Evolutionary conservation across 2,797 vertebrate genomes (phyloP), one percentile per base, ranked within the genome.

Genomic region (Trachops cirrhosus): DNA sequence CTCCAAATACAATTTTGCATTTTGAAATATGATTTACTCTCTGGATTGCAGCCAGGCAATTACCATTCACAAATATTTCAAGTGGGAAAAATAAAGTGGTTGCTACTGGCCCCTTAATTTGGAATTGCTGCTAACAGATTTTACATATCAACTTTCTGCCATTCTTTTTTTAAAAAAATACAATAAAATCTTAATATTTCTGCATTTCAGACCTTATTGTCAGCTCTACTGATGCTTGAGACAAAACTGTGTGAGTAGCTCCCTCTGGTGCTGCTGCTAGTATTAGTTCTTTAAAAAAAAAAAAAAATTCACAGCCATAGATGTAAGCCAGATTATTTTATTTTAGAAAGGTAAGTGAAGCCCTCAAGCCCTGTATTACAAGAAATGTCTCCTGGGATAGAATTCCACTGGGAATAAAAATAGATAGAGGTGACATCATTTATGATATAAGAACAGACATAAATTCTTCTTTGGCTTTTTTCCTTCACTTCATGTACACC

Each of bases 251-350:
- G 98, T 94, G 96, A 97, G 97, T 77, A 39, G 98, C 98, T 98
- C 98, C 98, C 98, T 98, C 98, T 98, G 98, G 98, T 98, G 98
- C 97, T 95, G 87, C 92, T 79, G 96, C 37, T 77, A 87, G 44
- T 1, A 32, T 57, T 68, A 57, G 87, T 98, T 48, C 46, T 26
- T 37, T n/a, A n/a, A n/a, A n/a, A n/a, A n/a, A n/a, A n/a, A n/a
- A n/a, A n/a, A n/a, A n/a, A n/a, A n/a, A 67, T 86, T 74, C 64
- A 83, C 59, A 84, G 77, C 34, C 67, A 82, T 5, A 87, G 62
- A 75, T 26, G 32, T 54, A 93, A 95, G 48, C 21, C 74, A 86
- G 74, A 52, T 84, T 62, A 75, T 46, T 5, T 84, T 62, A 75
- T 46, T 5, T 87, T 57, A 24, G 14, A 85, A 89, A 79, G 7